Evolutionary conservation across 2,797 vertebrate species (phyloP), one percentile per base, ranked within the genome.

Genomic region (Pelobates cultripes): DNA sequence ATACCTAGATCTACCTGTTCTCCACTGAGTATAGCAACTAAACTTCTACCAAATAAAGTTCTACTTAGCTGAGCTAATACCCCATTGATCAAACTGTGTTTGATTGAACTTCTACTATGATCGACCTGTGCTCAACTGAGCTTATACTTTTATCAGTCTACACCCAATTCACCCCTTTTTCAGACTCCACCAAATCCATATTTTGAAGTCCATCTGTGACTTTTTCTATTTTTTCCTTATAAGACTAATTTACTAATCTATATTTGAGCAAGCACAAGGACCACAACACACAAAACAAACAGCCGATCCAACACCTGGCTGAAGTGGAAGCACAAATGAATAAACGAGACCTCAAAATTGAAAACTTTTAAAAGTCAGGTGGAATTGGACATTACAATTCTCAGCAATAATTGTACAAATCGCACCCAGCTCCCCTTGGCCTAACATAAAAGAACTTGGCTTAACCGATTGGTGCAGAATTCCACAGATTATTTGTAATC

Each of bases 321-420:
- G 51, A 7, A 40, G 17, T 44, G 70, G 64, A 80, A 60, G 79
- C 51, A 61, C 64, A 75, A 40, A n/a, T 13, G 42, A 55, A 14
- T 3, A 17, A 57, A 43, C 17, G 57, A 74, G n/a, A 71, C 17
- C 43, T 70, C 40, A 6, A 43, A 47, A 14, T 10, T 47, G 68
- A 43, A 76, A 73, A 73, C 42, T 41, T 75, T 40, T 44, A 17
- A 44, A 75, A n/a, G 17, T 73, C 72, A 9, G 44, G 43, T 7
- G 44, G 45, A 44, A 64, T 76, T 72, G 82, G 82, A 77, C 82
- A 80, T 84, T 80, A 71, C 42, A n/a, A 12, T 75, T 83, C 44
- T 75, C 67, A 84, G 82, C 82, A 84, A 84, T 84, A 84, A 84
- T 79, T 76, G 70, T 79, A 45, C 68, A 67, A 55, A 42, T 61